phyloP scores from a whole-genome alignment of 2,888 invertebrate genomes.

The Eilema griseolum region DNA sequence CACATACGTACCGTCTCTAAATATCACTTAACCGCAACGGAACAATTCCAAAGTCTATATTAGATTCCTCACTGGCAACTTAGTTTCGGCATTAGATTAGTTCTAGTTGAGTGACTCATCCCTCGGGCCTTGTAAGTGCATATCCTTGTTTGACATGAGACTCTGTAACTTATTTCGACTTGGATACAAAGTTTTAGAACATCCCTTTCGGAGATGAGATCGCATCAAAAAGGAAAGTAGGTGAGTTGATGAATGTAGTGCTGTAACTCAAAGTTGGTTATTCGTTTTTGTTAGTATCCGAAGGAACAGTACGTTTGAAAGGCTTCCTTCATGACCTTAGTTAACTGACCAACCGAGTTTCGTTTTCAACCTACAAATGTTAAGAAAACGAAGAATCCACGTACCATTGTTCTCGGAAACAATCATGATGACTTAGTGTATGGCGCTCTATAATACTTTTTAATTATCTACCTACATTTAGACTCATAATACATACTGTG shows the following conservation, averaged over 20 bases:
- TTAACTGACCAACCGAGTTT: no score
- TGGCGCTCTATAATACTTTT: no score
- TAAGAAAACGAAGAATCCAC: no score
- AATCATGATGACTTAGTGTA: no score
- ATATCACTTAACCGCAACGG: slow-evolving; percentile 58
- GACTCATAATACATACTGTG: neutral
- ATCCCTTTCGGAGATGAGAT: slow-evolving; percentile 59
- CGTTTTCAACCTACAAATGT: no score
- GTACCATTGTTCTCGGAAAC: no score
- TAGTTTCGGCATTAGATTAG: slow-evolving; percentile 78
- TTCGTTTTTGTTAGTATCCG: neutral
- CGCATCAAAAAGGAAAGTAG: slow-evolving; percentile 44
- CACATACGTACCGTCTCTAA: slow-evolving; percentile 43
- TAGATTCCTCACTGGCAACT: slow-evolving; percentile 61
- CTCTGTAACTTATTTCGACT: slow-evolving; percentile 77
- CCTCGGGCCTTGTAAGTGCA: slow-evolving; percentile 75
- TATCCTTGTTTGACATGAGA: slow-evolving; percentile 83
- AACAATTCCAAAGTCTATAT: slow-evolving; percentile 57
- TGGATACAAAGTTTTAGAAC: slow-evolving; percentile 63
- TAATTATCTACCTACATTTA: no score
- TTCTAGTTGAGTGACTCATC: slow-evolving; percentile 61
- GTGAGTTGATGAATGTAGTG: slow-evolving; percentile 34
- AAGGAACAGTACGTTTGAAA: neutral
- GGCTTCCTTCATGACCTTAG: neutral
- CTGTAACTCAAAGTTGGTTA: neutral